Evolutionary conservation across 2,113 vertebrate species (phyloP).

Genomic region (Calidris pugnax): DNA sequence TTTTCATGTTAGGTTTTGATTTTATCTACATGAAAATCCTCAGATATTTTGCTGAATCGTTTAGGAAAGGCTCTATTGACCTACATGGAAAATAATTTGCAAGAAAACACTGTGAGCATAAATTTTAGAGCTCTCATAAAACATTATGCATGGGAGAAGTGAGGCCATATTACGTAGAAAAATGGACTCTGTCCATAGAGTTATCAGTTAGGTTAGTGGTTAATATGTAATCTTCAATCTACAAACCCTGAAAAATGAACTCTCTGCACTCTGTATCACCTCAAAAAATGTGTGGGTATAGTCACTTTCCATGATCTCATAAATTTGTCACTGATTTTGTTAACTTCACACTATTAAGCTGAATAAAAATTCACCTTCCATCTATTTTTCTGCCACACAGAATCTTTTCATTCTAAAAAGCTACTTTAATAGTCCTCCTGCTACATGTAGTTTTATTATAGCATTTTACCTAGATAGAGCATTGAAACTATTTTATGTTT

Average conservation of each 20-base stretch:
- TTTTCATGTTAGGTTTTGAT: background rate
- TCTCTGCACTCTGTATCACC: slow-evolving; percentile 18
- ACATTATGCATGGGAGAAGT: slow-evolving; percentile 14
- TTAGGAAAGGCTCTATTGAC: slow-evolving; percentile 11
- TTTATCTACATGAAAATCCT: background rate
- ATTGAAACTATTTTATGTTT: background rate
- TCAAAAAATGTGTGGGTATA: slow-evolving; percentile 37
- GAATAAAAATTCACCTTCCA: background rate
- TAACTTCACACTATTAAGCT: background rate
- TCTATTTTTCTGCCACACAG: background rate
- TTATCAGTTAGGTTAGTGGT: slow-evolving; percentile 67
- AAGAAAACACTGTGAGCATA: background rate
- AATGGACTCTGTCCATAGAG: slow-evolving; percentile 59
- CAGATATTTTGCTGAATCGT: background rate
- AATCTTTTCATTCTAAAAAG: background rate
- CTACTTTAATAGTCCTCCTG: background rate
- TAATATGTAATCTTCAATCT: slow-evolving; percentile 63
- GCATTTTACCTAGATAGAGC: background rate
- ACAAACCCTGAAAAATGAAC: slow-evolving; percentile 54
- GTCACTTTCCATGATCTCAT: slow-evolving; percentile 52
- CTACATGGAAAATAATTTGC: slow-evolving; percentile 22
- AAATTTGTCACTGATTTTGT: background rate
- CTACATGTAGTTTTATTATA: background rate
- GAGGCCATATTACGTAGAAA: slow-evolving; percentile 10
- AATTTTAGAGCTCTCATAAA: slow-evolving; percentile 62